These are phyloP conservation scores for Chromis chromis DNA, from an alignment of 2,797 vertebrate species.

Conservation along the genomic window DNA sequence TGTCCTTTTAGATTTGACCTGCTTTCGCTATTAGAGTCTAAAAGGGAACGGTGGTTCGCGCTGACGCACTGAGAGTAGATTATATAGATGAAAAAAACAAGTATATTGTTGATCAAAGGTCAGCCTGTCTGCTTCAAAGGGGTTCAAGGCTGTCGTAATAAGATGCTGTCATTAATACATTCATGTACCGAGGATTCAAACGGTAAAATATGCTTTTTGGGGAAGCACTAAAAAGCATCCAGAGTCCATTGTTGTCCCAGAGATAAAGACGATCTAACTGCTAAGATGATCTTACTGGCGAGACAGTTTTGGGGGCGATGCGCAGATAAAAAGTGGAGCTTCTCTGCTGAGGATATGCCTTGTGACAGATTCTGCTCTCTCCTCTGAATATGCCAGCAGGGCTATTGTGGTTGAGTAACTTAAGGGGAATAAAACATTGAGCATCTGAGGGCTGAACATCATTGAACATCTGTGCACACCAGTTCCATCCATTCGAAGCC, in stretches of 20 bases:
- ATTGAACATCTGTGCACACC: slow-evolving; percentile 51
- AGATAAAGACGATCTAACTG: slow-evolving; percentile 57
- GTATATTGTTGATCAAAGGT: slow-evolving; percentile 11
- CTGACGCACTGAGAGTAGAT: slow-evolving; percentile 6
- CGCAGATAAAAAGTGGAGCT: slow-evolving; percentile 44
- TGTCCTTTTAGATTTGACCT: not conserved
- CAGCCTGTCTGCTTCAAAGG: slow-evolving; percentile 11
- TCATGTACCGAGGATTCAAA: slow-evolving; percentile 45
- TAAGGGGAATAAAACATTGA: slow-evolving; percentile 70
- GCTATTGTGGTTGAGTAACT: slow-evolving; percentile 50
- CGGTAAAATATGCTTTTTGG: slow-evolving; percentile 24
- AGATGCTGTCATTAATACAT: slow-evolving; percentile 51
- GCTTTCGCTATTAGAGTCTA: not conserved
- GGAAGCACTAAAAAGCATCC: slow-evolving; percentile 39
- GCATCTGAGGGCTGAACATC: slow-evolving; percentile 51
- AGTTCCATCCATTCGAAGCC: slow-evolving; percentile 66
- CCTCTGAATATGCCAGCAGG: slow-evolving; percentile 54
- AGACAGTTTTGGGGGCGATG: slow-evolving; percentile 41
- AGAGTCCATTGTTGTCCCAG: slow-evolving; percentile 41
- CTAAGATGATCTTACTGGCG: slow-evolving; percentile 36
- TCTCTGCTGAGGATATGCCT: slow-evolving; percentile 50
- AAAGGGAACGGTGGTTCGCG: not conserved
- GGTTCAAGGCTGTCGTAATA: slow-evolving; percentile 9
- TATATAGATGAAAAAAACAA: not conserved
- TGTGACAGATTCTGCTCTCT: slow-evolving; percentile 50